A percentile compares a stretch with the other conserved stretches of the same genome.
Evolutionary conservation across 2,888 invertebrate genomes (phyloP).

Genomic region (Trypoxylon attenuatum): DNA sequence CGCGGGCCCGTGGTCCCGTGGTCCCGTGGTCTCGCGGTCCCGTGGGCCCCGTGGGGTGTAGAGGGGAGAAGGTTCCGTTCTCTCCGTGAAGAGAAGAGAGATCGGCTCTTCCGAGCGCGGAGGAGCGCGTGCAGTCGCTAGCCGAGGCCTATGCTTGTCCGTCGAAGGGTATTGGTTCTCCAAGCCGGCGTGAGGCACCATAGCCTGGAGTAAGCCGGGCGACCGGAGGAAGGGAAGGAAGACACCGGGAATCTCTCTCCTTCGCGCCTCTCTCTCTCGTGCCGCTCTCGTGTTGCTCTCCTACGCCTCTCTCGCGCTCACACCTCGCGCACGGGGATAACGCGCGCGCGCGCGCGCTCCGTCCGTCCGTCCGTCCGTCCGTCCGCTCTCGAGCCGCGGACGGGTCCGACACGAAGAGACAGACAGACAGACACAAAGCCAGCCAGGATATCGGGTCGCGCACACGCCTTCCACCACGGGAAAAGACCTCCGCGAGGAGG

Average conservation of each 20-base stretch:
- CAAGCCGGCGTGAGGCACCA: slow-evolving; percentile 43
- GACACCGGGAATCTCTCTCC: too few relatives aligned
- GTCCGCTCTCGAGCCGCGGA: slow-evolving; percentile 4
- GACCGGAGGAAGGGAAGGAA: not conserved
- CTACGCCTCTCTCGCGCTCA: too few relatives aligned
- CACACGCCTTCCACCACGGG: slow-evolving; percentile 9
- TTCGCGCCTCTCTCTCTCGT: too few relatives aligned
- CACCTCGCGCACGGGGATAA: slow-evolving; percentile 1
- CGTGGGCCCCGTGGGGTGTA: slow-evolving; percentile 29
- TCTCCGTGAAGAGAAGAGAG: slow-evolving; percentile 62
- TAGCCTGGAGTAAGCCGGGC: slow-evolving; percentile 41
- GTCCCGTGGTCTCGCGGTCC: too few relatives aligned
- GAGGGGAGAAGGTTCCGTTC: slow-evolving; percentile 51
- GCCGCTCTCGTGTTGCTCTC: too few relatives aligned
- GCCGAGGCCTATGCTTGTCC: slow-evolving; percentile 70
- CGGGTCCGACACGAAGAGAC: too few relatives aligned
- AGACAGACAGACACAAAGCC: too few relatives aligned
- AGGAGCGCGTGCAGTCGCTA: slow-evolving; percentile 71
- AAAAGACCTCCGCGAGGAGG: slow-evolving; percentile 19
- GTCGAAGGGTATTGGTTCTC: slow-evolving; percentile 68
- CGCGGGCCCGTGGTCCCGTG: too few relatives aligned
- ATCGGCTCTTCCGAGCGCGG: slow-evolving; percentile 64
- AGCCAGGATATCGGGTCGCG: too few relatives aligned
- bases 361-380: slow-evolving; percentile 13
- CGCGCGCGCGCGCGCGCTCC: slow-evolving; percentile 21